Percentiles rank a stretch among this genome's conserved stretches.
Conservation (phyloP, 2,797 vertebrate genomes). For the Borostomias antarcticus region DNA sequence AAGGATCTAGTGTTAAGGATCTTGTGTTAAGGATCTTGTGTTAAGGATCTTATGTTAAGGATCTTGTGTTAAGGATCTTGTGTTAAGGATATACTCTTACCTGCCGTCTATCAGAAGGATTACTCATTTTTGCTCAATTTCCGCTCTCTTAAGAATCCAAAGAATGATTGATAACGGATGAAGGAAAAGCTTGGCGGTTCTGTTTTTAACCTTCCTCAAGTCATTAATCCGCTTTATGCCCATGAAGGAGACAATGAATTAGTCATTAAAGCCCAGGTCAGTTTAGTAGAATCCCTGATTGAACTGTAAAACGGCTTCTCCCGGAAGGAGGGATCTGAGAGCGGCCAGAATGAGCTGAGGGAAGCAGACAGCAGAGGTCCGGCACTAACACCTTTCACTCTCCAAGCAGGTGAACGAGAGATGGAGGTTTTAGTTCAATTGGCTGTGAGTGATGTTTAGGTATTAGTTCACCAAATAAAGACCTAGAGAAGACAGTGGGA, state of each 20-base stretch:
- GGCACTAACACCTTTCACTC: constrained; percentile 45
- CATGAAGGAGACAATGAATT: constrained; percentile 82
- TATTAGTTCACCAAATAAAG: too few species aligned
- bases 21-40: too few species aligned
- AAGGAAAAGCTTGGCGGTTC: constrained; percentile 77
- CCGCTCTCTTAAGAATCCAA: constrained; percentile 76
- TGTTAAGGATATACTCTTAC: constrained; percentile 62
- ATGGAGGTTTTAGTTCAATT: background rate
- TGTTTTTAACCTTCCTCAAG: constrained; percentile 84
- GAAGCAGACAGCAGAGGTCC: constrained; percentile 49
- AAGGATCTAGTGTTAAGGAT: too few species aligned
- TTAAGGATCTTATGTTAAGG: too few species aligned
- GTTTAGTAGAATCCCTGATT: constrained; percentile 84
- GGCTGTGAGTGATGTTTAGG: background rate
- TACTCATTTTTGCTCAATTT: constrained; percentile 81
- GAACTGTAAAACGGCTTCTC: constrained; percentile 80
- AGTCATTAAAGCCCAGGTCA: constrained; percentile 82
- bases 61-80: too few species aligned
- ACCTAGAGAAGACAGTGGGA: too few species aligned
- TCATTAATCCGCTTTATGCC: constrained; percentile 82
- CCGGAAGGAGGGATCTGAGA: constrained; percentile 48
- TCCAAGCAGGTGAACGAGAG: constrained; percentile 49
- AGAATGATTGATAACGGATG: constrained; percentile 79
- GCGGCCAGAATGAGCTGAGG: constrained; percentile 55
- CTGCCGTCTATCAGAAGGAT: constrained; percentile 76